phyloP scores from a whole-genome alignment of 2,888 invertebrate genomes.

The Xestia xanthographa region DNA sequence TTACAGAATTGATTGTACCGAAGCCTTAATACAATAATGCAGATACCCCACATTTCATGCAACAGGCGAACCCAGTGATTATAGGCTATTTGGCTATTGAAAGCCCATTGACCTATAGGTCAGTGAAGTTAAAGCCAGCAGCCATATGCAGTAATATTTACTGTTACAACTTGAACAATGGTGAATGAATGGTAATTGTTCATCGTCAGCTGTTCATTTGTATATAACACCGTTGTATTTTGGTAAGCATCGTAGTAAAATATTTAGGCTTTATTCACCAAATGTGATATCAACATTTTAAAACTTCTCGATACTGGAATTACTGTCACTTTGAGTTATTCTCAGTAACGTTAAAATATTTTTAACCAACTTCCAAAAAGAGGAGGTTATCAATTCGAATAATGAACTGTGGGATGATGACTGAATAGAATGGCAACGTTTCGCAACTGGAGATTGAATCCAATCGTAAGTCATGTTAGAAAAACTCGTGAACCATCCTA shows the following conservation, averaged over 20 bases:
- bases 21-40: conserved; percentile 10
- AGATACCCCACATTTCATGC: conserved; percentile 13
- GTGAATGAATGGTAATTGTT: conserved; percentile 41
- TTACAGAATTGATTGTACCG: conserved; percentile 19
- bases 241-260: conserved; percentile 7
- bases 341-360: too few species aligned
- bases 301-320: background rate
- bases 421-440: background rate
- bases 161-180: conserved; percentile 52
- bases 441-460: background rate
- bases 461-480: background rate
- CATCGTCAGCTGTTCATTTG: conserved; percentile 8
- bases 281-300: background rate
- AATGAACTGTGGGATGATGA: too few species aligned
- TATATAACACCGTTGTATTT: conserved; percentile 34
- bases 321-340: too few species aligned
- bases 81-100: conserved; percentile 1
- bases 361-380: too few species aligned
- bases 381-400: too few species aligned
- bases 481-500: background rate
- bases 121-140: background rate
- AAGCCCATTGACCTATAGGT: background rate
- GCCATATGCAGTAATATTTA: conserved; percentile 31
- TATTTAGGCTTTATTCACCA: background rate
- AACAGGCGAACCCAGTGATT: background rate